Evolutionary conservation across 53 echinoderm and acorn worm species (phyloP).

Genomic region (Holothuria scabra): DNA sequence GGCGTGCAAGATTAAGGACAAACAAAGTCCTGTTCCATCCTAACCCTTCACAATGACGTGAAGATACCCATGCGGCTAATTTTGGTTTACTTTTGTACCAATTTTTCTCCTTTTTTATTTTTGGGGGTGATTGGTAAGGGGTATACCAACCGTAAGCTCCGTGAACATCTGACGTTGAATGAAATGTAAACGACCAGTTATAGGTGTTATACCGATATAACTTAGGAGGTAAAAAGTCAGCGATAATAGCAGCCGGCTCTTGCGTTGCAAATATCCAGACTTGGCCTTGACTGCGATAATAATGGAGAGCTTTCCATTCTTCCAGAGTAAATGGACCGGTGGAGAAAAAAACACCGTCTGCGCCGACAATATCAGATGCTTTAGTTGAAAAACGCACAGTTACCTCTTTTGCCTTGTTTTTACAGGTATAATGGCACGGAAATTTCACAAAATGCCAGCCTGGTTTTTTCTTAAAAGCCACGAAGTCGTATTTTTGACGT

Average conservation of each 20-base stretch:
- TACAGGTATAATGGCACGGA: background rate
- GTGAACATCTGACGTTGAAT: slow-evolving; percentile 9
- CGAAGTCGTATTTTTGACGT: background rate
- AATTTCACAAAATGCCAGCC: slow-evolving; percentile 19
- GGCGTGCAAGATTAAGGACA: background rate
- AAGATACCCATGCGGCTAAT: slow-evolving; percentile 14
- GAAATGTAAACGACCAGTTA: slow-evolving; percentile 38
- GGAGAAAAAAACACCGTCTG: background rate
- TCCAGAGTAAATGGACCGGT: slow-evolving; percentile 12
- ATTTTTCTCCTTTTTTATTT: background rate
- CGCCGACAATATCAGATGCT: background rate
- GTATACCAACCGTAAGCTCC: slow-evolving; percentile 39
- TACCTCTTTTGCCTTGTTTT: background rate
- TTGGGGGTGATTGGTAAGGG: background rate
- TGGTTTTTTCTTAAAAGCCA: slow-evolving; percentile 6
- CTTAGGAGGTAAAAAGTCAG: slow-evolving; percentile 26
- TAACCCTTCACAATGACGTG: slow-evolving; percentile 20
- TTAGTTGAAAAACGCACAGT: background rate
- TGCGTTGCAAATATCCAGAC: slow-evolving; percentile 26
- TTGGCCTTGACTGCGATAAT: slow-evolving; percentile 9
- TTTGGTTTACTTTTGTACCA: background rate
- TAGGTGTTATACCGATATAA: background rate
- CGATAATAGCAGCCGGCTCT: slow-evolving; percentile 9
- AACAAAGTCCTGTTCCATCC: slow-evolving; percentile 21
- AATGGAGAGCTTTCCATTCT: slow-evolving; percentile 6